Conservation (phyloP, 2,797 vertebrate genomes). For the Cichlasoma orientale region DNA sequence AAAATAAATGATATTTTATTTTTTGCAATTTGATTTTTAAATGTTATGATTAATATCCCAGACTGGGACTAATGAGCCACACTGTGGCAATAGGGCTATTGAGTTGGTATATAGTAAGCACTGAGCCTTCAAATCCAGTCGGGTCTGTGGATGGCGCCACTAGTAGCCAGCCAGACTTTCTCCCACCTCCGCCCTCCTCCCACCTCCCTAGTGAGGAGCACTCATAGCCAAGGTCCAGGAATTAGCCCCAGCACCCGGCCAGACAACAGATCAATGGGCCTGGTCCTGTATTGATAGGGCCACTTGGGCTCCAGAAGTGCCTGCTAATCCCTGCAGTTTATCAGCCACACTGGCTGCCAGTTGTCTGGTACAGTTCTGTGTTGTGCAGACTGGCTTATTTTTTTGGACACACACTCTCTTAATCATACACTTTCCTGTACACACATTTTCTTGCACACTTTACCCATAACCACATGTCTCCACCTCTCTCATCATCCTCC, state of each 20-base stretch:
- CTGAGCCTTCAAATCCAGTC: slow-evolving; percentile 71
- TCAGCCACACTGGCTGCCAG: slow-evolving; percentile 69
- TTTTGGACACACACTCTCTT: slow-evolving; percentile 35
- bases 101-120: slow-evolving; percentile 53
- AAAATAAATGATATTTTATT: background rate
- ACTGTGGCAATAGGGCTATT: slow-evolving; percentile 47
- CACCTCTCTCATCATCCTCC: slow-evolving; percentile 56
- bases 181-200: slow-evolving; percentile 59
- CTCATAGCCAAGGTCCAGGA: slow-evolving; percentile 78
- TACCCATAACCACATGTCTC: slow-evolving; percentile 34
- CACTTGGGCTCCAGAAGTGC: slow-evolving; percentile 80
- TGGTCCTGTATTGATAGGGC: slow-evolving; percentile 78
- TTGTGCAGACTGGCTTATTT: slow-evolving; percentile 50
- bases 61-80: background rate
- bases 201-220: slow-evolving; percentile 65
- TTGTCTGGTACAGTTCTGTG: slow-evolving; percentile 63
- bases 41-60: slow-evolving; percentile 2
- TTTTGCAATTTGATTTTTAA: background rate
- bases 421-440: slow-evolving; percentile 28
- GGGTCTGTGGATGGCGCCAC: slow-evolving; percentile 74
- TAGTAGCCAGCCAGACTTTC: slow-evolving; percentile 72
- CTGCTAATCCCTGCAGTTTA: slow-evolving; percentile 82
- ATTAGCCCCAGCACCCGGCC: slow-evolving; percentile 77
- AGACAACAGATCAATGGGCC: slow-evolving; percentile 83
- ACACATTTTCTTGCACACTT: slow-evolving; percentile 23